Conservation (phyloP, 2,797 vertebrate species). For the Oryzias sinensis region DNA sequence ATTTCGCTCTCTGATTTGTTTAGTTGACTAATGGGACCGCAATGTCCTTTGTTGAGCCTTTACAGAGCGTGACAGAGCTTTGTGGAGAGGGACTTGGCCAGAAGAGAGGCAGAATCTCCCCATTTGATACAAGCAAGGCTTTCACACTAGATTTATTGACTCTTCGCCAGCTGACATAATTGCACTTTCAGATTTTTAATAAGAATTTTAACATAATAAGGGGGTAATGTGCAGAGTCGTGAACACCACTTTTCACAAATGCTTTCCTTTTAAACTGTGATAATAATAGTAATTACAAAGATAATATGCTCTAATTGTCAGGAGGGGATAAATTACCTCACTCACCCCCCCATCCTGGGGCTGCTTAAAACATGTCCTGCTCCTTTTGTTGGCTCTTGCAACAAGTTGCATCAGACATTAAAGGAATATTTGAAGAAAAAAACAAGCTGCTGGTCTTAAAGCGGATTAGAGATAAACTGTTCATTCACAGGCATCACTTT, state of each 20-base stretch:
- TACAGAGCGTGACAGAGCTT: conserved; percentile 66
- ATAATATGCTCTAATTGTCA: conserved; percentile 80
- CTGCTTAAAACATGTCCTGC: conserved; percentile 45
- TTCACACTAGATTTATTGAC: conserved; percentile 75
- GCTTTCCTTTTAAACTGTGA: conserved; percentile 75
- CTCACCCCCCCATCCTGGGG: conserved; percentile 53
- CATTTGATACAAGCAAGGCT: conserved; percentile 71
- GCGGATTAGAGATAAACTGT: conserved; percentile 25
- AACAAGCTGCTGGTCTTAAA: conserved; percentile 50
- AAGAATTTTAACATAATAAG: conserved; percentile 77
- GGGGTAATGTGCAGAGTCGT: conserved; percentile 71
- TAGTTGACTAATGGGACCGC: conserved; percentile 71
- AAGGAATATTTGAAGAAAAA: conserved; percentile 68
- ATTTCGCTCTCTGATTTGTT: conserved; percentile 74
- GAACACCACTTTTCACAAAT: conserved; percentile 73
- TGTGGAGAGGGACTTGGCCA: conserved; percentile 52
- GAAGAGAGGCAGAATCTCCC: conserved; percentile 62
- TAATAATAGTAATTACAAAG: conserved; percentile 82
- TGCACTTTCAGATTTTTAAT: conserved; percentile 81
- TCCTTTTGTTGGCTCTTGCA: conserved; percentile 70
- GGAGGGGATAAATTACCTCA: conserved; percentile 70
- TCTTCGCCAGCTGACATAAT: conserved; percentile 77
- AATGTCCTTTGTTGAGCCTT: conserved; percentile 70
- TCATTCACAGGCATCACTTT: neutral
- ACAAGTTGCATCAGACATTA: conserved; percentile 78